Percentiles rank a stretch among this genome's conserved stretches.
Conservation (phyloP, 2,113 vertebrate species). For the Crotalus helleri region DNA sequence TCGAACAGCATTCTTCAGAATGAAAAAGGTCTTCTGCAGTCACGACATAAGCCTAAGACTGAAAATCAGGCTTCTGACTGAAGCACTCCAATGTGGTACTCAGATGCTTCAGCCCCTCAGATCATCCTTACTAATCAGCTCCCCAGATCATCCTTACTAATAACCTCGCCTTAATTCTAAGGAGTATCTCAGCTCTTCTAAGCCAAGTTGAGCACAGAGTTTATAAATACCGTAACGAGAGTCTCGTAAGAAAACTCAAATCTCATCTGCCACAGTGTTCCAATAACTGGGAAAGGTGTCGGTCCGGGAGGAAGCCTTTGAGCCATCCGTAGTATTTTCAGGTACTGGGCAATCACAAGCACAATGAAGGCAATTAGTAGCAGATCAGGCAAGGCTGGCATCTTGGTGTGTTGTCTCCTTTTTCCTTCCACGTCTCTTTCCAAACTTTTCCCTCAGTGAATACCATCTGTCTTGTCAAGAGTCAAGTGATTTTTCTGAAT, state of each 20-base stretch:
- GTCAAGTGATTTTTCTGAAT: neutral
- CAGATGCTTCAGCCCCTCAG: too few relatives aligned
- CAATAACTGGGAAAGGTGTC: slow-evolving; percentile 53
- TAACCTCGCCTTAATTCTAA: neutral
- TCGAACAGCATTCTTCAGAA: too few relatives aligned
- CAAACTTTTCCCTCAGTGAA: neutral
- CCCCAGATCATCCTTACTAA: neutral
- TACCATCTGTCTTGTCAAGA: neutral
- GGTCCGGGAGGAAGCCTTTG: slow-evolving; percentile 59
- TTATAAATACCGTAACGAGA: slow-evolving; percentile 58
- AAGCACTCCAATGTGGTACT: too few relatives aligned
- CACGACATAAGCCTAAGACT: too few relatives aligned
- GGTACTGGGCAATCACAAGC: slow-evolving; percentile 44
- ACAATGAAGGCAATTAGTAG: slow-evolving; percentile 8
- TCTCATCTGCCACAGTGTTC: slow-evolving; percentile 56
- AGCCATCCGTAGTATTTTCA: slow-evolving; percentile 45
- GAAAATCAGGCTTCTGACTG: neutral
- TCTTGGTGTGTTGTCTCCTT: neutral
- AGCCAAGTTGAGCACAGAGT: neutral
- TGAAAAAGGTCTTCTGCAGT: too few relatives aligned
- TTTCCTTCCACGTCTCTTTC: neutral
- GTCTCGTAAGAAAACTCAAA: slow-evolving; percentile 54
- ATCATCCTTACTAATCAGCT: too few relatives aligned
- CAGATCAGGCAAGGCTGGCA: neutral
- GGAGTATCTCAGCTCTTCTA: neutral